These are phyloP conservation scores for Steinernema carpocapsae DNA, from an alignment of 2,888 invertebrate species.

Conservation along the genomic window DNA sequence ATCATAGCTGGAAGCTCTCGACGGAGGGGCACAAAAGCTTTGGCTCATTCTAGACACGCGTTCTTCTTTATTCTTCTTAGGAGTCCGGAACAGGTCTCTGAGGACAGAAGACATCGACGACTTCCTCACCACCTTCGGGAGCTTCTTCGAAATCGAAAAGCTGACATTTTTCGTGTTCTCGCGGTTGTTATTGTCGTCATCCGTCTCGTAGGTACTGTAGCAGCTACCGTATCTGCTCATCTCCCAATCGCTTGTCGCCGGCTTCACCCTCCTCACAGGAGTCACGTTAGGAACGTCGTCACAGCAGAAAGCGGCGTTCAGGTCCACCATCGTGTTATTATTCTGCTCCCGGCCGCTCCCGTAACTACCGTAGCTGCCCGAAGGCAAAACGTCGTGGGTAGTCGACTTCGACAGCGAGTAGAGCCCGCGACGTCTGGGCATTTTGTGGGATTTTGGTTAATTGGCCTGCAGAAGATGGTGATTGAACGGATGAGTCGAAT, in stretches of 20 bases:
- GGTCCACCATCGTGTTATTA: slow-evolving; percentile 7
- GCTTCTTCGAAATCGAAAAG: slow-evolving; percentile 1
- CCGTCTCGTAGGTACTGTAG: neutral
- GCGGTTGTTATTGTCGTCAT: slow-evolving; percentile 14
- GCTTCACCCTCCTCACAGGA: slow-evolving; percentile 1
- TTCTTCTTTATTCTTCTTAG: slow-evolving; percentile 1
- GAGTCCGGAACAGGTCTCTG: slow-evolving; percentile 6
- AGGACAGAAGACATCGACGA: slow-evolving; percentile 24
- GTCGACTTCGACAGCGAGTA: slow-evolving; percentile 22
- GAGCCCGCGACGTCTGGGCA: slow-evolving; percentile 12
- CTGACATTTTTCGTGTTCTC: slow-evolving; percentile 4
- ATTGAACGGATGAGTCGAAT: neutral
- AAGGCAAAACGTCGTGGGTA: slow-evolving; percentile 12
- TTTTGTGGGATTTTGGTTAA: neutral
- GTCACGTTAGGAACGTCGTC: neutral
- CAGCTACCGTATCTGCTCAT: neutral
- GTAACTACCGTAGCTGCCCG: slow-evolving; percentile 13
- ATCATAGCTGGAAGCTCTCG: neutral
- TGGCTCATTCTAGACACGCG: neutral
- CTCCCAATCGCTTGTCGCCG: slow-evolving; percentile 18
- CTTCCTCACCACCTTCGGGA: slow-evolving; percentile 9
- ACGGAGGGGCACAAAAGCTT: neutral
- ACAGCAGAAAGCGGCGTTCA: slow-evolving; percentile 19
- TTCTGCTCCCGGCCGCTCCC: no score
- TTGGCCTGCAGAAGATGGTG: slow-evolving; percentile 3